Evolutionary conservation across 2,888 invertebrate species (phyloP), one percentile per base, ranked within the genome.

Genomic region (Agrilus biguttatus): DNA sequence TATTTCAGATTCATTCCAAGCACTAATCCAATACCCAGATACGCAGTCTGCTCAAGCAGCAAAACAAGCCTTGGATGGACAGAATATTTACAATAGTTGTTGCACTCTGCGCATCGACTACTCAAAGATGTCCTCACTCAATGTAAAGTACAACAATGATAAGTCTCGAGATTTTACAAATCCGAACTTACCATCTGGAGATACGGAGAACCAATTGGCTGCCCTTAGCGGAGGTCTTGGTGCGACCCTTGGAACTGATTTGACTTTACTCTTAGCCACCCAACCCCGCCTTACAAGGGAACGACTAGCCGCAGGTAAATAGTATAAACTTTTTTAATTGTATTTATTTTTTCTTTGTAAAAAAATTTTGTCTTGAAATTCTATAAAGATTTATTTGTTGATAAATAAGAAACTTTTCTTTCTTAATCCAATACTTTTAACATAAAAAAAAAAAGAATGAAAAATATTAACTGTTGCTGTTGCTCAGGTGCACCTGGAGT

Each of bases 101-200:
- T 97, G 97, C 76, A 97, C 96, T 44, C 77, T 98, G 61, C 86
- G 96, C 68, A 97, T 98, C 68, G 97, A 98, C 72, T 98, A 95
- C 75, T 95, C 95, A 58, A 98, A 98, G 73, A 80, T 98, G 80
- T 86, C 90, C 58, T 91, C 90, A 57, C 77, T 98, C 59, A 97
- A 97, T 71, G 97, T 98, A 55, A 95, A 96, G 69, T 99, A 95
- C 76, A 99, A 98, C 77, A 99, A 98, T 72, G 98, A 99, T 75
- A 98, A 99, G 73, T 95, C 93, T 48, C 78, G 97, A 48, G 98
- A 98, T 73, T 98, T 95, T 76, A 98, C 97, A 57, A 97, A 98
- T 71, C 97, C 97, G 41, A 86, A 85, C 65, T 78, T 98, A 65
- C 97, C 97, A 6, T 89, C 91, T 42, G 97, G 97, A 41, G 96